phyloP scores from a whole-genome alignment of 1,140 invertebrate species.

The Episyrphus balteatus region DNA sequence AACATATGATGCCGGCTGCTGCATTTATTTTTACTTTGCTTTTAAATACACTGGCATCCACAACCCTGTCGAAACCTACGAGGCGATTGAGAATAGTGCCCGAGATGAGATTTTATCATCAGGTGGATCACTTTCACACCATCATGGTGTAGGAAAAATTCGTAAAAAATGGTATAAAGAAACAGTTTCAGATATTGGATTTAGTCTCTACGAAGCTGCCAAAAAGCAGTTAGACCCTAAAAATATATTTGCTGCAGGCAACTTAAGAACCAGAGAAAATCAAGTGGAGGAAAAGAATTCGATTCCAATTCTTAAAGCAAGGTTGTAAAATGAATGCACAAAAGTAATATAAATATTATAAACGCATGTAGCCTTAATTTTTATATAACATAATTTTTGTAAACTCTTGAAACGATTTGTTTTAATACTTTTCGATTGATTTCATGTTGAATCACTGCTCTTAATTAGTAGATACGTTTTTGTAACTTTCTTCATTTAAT shows the following conservation, averaged over 20 bases:
- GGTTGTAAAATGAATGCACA: background rate
- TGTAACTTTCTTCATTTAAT: no score
- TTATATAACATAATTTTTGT: no score
- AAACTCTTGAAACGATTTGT: no score
- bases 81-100: constrained; percentile 70
- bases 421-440: no score
- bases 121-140: constrained; percentile 91
- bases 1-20: constrained; percentile 90
- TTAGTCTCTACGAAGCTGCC: constrained; percentile 62
- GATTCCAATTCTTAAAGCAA: background rate
- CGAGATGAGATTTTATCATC: constrained; percentile 83
- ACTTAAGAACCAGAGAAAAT: constrained; percentile 46
- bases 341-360: background rate
- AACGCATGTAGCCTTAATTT: no score
- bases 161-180: constrained; percentile 71
- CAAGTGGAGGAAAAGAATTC: background rate
- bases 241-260: constrained; percentile 86
- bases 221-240: constrained; percentile 84
- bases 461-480: no score
- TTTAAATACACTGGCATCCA: constrained; percentile 63
- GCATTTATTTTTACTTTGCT: constrained; percentile 97
- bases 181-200: constrained; percentile 64
- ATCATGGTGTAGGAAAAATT: constrained; percentile 93
- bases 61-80: constrained; percentile 73
- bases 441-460: no score